Base-by-base conservation (phyloP, 2,113 vertebrate species). In the Oplegnathus fasciatus region DNA sequence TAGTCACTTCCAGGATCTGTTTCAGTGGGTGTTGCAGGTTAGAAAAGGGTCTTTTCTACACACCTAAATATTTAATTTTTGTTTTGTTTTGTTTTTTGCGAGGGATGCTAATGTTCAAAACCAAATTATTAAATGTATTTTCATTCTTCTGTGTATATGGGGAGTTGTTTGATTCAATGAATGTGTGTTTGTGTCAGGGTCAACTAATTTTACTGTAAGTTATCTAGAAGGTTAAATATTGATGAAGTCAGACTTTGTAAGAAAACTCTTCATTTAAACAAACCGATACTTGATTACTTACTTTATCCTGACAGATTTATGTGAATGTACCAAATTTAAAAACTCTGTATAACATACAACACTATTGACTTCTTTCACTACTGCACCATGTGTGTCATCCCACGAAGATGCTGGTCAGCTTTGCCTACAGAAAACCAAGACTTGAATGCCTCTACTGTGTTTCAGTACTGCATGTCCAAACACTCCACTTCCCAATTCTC, bases 1-100 rank as follows among this genome's bases (percentile, higher is more conserved):
- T 2, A 9, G 58, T 78, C 65, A 46, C 44, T 58, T 60, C 24
- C 69, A 57, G 70, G 70, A 85, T 66, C 58, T 60, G 34, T 74
- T 81, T 74, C 3, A 9, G 69, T n/a, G 9, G 28, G 22, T 24
- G 60, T 5, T 66, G 24, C 24, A 55, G 42, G 22, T 32, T 24
- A 48, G 10, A 26, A 61, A 40, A 65, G 4, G 26, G 2, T 48
- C 7, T 55, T 32, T 75, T n/a, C n/a, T n/a, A n/a, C n/a, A n/a
- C n/a, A n/a, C n/a, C 17, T 57, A 6, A n/a, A 42, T n/a, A 20
- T 55, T n/a, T 7, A 34, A 52, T 1, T 42, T n/a, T 22, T 32
- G 6, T 37, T 37, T 37, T 37, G 34, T 37, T 37, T 37, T 37
- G 3, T 37, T 20, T 26, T 73, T 65, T 50, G 9, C 15, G 9